These are phyloP conservation scores for Macaria liturata DNA, from an alignment of 2,888 invertebrate genomes.

Conservation along the genomic window DNA sequence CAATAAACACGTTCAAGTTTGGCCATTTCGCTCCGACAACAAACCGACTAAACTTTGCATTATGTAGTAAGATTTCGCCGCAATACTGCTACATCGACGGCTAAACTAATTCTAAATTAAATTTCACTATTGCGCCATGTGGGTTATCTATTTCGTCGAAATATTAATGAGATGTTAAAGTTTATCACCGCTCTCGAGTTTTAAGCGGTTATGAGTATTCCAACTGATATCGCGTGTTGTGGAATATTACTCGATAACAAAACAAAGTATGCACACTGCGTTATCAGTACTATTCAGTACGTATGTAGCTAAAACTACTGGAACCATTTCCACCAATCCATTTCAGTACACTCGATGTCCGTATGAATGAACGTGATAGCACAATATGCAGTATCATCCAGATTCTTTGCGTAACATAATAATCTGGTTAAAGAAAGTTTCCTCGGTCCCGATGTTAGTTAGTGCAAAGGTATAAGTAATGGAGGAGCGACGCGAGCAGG, in stretches of 20 bases:
- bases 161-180: conserved; percentile 2
- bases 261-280: conserved; percentile 1
- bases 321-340: no score
- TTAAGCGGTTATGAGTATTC: conserved; percentile 1
- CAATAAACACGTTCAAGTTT: conserved; percentile 5
- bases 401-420: conserved; percentile 4
- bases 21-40: neutral
- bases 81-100: neutral
- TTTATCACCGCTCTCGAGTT: conserved; percentile 2
- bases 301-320: no score
- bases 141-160: conserved; percentile 2
- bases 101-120: neutral
- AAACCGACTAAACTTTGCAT: neutral
- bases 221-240: neutral
- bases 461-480: conserved; percentile 22
- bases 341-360: neutral
- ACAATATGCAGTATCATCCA: no score
- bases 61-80: neutral
- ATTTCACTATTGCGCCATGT: neutral
- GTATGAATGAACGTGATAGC: neutral
- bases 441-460: conserved; percentile 32
- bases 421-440: conserved; percentile 28
- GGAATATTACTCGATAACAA: conserved; percentile 6
- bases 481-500: conserved; percentile 44
- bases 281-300: neutral